Evolutionary conservation across 2,888 invertebrate genomes (phyloP), one percentile per base, ranked within the genome.

Genomic region (Acanthococcus lagerstroemiae): DNA sequence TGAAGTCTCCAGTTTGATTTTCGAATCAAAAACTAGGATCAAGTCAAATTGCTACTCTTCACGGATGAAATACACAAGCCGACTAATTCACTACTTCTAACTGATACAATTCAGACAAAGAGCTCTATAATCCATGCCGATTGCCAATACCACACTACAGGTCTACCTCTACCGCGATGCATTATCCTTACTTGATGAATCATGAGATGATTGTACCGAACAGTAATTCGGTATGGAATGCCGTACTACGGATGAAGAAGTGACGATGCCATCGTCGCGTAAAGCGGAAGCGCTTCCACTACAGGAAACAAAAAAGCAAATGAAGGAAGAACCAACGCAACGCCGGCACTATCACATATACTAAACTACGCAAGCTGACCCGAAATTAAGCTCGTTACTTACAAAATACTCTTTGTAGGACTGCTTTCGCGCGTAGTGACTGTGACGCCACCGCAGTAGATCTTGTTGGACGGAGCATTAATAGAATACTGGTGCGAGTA

Each of bases 391-490:
- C n/a, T n/a, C n/a, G n/a, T n/a, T 50, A 65, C 67, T 67, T 25
- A 67, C 67, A 65, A 56, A 26, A 67, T 67, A 44, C 56, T 65
- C 44, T 67, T 67, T 5, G 65, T 67, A 9, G 67, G 67, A 30
- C 55, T 63, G 45, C 46, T 55, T 15, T 66, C 66, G 15, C 68
- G 68, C n/a, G 80, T 81, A 48, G 84, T 84, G 15, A 85, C 85
- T 0, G 86, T 85, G 0, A 84, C 82, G 19, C 83, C 83, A 17
- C 80, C 80, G 72, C 75, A 65, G 26, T 56, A 66, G 17, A 66
- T 56, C 26, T 46, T 55, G 46, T 21, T 66, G 19, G 56, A 27
- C 22, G 55, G 6, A 69, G 70, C 25, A 70, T 69, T 46, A 71
- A 68, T 46, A 68, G 70, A 45, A 69, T 69, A 69, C 30, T 30